Evolutionary conservation across 2,113 vertebrate species (phyloP), one percentile per base, ranked within the genome.

Genomic region (Mobula hypostoma): DNA sequence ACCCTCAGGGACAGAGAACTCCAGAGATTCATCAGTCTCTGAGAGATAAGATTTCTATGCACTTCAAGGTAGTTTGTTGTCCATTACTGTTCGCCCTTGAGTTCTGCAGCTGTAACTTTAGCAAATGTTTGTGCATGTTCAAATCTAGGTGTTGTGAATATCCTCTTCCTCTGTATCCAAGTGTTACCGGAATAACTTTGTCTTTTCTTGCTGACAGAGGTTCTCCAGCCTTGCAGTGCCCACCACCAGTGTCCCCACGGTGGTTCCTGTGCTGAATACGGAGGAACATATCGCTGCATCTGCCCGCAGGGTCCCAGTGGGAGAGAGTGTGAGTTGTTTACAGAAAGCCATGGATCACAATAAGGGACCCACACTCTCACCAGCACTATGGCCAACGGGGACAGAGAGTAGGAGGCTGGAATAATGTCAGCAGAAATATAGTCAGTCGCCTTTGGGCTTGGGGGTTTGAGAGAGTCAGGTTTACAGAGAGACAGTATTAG

Each of bases 201-300:
- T 76, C 9, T 48, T 74, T 56, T 6, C 24, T 93, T 93, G 40
- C 70, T 32, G 12, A 76, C 68, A 93, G 91, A 93, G 40, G 91
- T 93, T 21, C 68, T 93, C 21, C 91, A 93, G 40, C 98, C 98
- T 0, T 99, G 99, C 97, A 99, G 97, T 94, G 94, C 98, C 97
- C 98, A 97, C 96, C 97, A 98, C 0, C 97, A 98, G 74, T 99
- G 98, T 95, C 98, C 99, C 0, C 98, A 98, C 0, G 98, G 99
- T 0, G 98, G 98, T 17, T 98, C 98, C 4, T 99, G 99, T 95
- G 96, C 99, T 97, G 99, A 99, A 95, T 98, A 99, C 0, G 97
- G 98, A 0, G 98, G 99, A 58, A 97, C 98, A 87, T 99, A 99
- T 96, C 97, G 99, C 58, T 99, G 99, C 0, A 98, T 98, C 74